These are phyloP conservation scores for Nemotelus pantherinus DNA, from an alignment of 2,888 invertebrate species.

Conservation along the genomic window DNA sequence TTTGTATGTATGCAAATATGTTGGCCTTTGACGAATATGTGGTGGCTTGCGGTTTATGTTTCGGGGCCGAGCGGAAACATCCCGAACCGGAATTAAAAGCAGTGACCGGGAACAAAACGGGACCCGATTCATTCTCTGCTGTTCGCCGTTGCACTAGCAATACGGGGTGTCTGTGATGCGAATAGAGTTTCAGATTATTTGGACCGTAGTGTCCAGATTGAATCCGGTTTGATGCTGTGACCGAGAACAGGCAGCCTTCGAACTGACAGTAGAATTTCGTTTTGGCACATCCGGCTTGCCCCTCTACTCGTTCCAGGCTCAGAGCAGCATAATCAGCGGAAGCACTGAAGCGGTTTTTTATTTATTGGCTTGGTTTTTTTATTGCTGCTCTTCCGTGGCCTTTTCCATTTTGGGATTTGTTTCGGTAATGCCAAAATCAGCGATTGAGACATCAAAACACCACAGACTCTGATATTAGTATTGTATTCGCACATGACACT, in stretches of 20 bases:
- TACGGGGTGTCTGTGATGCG: neutral
- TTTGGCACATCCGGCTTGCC: neutral
- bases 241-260: neutral
- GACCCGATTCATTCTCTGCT: conserved; percentile 21
- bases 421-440: conserved; percentile 33
- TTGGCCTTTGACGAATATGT: conserved; percentile 20
- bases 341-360: conserved; percentile 42
- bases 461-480: too few species aligned
- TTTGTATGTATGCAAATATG: conserved; percentile 29
- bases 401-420: conserved; percentile 26
- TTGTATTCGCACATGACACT: too few species aligned
- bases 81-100: conserved; percentile 44
- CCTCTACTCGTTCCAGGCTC: neutral
- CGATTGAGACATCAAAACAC: neutral
- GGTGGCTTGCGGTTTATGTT: conserved; percentile 36
- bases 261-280: neutral
- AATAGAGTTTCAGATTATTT: neutral
- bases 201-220: conserved; percentile 10
- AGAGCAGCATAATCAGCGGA: conserved; percentile 28
- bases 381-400: conserved; percentile 17
- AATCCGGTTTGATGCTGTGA: neutral
- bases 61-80: conserved; percentile 34
- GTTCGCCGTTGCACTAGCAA: neutral
- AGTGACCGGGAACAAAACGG: conserved; percentile 42
- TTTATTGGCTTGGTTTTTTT: conserved; percentile 37